Evolutionary conservation across 2,113 vertebrate genomes (phyloP).

Genomic region (Xiphophorus couchianus): DNA sequence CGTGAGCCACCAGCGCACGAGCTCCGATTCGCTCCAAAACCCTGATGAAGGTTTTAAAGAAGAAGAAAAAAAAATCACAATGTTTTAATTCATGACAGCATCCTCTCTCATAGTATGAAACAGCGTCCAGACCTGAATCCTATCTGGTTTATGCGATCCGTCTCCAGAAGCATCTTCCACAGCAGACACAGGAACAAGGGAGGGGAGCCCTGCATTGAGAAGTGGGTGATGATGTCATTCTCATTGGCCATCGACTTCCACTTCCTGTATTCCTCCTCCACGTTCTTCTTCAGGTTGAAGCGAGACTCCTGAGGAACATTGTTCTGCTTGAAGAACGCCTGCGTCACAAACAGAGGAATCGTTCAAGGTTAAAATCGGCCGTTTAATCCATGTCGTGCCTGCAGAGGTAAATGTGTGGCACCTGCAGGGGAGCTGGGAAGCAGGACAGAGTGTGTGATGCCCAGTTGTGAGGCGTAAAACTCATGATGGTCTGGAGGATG

Average conservation of each 20-base stretch:
- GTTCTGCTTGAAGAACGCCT: slow-evolving; percentile 99
- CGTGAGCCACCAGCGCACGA: slow-evolving; percentile 94
- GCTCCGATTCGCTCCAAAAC: slow-evolving; percentile 96
- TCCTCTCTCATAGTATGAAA: not conserved
- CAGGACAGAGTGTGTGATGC: slow-evolving; percentile 97
- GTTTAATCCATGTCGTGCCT: not conserved
- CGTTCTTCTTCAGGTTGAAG: slow-evolving; percentile 99
- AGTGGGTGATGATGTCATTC: slow-evolving; percentile 96
- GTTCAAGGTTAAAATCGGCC: too few relatives aligned
- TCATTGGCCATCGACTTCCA: slow-evolving; percentile 99
- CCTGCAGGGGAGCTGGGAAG: slow-evolving; percentile 97
- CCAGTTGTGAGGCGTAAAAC: slow-evolving; percentile 98
- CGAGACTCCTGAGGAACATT: slow-evolving; percentile 98
- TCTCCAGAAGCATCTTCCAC: slow-evolving; percentile 99
- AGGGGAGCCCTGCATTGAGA: slow-evolving; percentile 92
- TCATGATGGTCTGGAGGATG: slow-evolving; percentile 98
- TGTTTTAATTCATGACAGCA: not conserved
- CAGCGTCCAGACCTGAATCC: slow-evolving; percentile 87
- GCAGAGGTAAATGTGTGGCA: slow-evolving; percentile 39
- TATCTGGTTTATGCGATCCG: slow-evolving; percentile 98
- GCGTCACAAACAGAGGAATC: not conserved
- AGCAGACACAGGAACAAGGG: slow-evolving; percentile 96
- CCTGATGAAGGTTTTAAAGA: slow-evolving; percentile 66
- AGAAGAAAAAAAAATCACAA: not conserved
- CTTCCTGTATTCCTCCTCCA: slow-evolving; percentile 98